Evolutionary conservation across 2,797 vertebrate species (phyloP), one percentile per base, ranked within the genome.

Genomic region (Microchirus variegatus): DNA sequence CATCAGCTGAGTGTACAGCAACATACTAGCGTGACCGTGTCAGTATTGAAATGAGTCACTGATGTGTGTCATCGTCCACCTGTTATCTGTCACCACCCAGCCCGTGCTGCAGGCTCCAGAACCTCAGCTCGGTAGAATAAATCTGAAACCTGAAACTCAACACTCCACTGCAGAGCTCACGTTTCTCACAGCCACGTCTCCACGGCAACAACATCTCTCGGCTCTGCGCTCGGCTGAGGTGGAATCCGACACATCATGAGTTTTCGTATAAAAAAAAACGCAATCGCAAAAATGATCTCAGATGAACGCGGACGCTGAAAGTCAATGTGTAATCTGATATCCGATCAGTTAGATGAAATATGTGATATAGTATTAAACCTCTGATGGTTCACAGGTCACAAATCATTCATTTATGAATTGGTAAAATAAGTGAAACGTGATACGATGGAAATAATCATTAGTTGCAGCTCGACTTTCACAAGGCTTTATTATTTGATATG

Each of bases 141-240:
- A n/a, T n/a, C n/a, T n/a, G n/a, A 44, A 17, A 67, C 73, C 77
- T 84, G 86, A 87, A 87, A 87, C 73, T 82, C 75, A 85, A 86
- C 78, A 85, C 86, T 77, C 42, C 55, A 54, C 68, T 81, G 82
- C 82, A 81, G 81, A 82, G 76, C 71, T 75, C 83, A 67, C 37
- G 60, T 73, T 60, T 65, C 66, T 70, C 76, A 49, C 64, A 56
- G 56, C 75, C 68, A 63, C 74, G 83, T 87, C 74, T 19, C 80
- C 83, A 84, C 63, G 17, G 75, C 65, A 85, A 89, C 82, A 62
- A 64, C 19, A 67, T 60, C 72, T 80, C 71, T 59, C 19, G 67
- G 62, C 72, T 80, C 71, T 59, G 57, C 59, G 64, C 51, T 63
- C 47, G 40, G 53, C 54, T 31, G 53, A 26, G 55, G 49, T 72